A percentile compares a stretch with the other conserved stretches of the same genome.
Conservation (phyloP, 2,113 vertebrate species). For the Mola mola region DNA sequence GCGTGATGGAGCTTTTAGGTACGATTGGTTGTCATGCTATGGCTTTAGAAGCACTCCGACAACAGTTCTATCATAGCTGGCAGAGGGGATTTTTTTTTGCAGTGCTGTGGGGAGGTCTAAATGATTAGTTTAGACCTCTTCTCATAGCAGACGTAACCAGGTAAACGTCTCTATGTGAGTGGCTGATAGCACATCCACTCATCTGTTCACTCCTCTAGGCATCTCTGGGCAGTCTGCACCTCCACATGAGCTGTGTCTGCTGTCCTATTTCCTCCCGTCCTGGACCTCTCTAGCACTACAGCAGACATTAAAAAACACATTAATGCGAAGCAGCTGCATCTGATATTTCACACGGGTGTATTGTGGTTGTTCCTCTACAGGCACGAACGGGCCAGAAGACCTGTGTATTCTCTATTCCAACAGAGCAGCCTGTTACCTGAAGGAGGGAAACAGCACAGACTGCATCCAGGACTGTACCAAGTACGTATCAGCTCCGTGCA, state of each 20-base stretch:
- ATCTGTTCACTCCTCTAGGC: slow-evolving; percentile 23
- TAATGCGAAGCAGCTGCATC: not conserved
- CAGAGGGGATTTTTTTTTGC: no score
- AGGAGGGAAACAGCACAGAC: slow-evolving; percentile 91
- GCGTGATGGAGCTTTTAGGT: no score
- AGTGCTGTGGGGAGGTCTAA: no score
- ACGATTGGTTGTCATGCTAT: no score
- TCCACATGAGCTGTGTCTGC: not conserved
- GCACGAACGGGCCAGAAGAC: slow-evolving; percentile 84
- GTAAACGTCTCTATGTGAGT: no score
- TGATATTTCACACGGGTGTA: not conserved
- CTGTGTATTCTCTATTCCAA: slow-evolving; percentile 93
- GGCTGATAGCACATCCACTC: no score
- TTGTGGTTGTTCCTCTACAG: slow-evolving; percentile 77
- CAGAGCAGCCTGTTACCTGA: slow-evolving; percentile 93
- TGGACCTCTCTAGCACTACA: not conserved
- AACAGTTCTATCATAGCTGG: no score
- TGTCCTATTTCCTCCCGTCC: not conserved
- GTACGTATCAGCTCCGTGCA: no score
- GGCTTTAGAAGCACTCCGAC: no score
- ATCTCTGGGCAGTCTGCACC: slow-evolving; percentile 1
- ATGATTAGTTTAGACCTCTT: no score
- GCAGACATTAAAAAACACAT: not conserved
- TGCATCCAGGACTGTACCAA: slow-evolving; percentile 94
- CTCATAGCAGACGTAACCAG: no score